phyloP scores from a whole-genome alignment of 2,888 invertebrate species.

The Adela reaumurella region DNA sequence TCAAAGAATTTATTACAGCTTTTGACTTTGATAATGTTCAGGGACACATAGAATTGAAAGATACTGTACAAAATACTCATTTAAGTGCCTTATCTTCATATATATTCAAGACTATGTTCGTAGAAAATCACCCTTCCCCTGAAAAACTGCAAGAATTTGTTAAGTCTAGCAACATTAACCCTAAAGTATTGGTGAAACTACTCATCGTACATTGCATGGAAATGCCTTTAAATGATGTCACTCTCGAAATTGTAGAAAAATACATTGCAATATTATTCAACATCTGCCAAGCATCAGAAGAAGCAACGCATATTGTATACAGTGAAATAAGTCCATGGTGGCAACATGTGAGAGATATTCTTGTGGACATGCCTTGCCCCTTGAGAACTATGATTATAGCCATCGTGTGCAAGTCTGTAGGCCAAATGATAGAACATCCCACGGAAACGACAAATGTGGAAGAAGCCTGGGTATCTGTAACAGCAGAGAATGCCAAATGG shows the following conservation, averaged over 20 bases:
- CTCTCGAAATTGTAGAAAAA: constrained; percentile 61
- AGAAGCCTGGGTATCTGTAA: constrained; percentile 76
- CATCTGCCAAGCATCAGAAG: constrained; percentile 61
- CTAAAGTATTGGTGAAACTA: constrained; percentile 66
- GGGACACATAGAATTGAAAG: constrained; percentile 25
- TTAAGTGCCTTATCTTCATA: constrained; percentile 29
- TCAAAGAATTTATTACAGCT: constrained; percentile 51
- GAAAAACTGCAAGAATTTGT: constrained; percentile 23
- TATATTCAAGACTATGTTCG: constrained; percentile 46
- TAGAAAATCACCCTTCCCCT: constrained; percentile 19
- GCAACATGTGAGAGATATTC: constrained; percentile 68
- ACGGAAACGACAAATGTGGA: constrained; percentile 48
- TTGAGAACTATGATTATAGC: constrained; percentile 78
- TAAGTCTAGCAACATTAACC: constrained; percentile 30
- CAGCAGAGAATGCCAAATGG: constrained; percentile 85
- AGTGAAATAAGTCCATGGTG: constrained; percentile 79
- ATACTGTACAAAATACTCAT: constrained; percentile 26
- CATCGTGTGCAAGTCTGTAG: constrained; percentile 76
- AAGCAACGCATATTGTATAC: constrained; percentile 60
- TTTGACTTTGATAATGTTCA: constrained; percentile 44
- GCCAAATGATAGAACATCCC: constrained; percentile 41
- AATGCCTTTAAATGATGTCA: constrained; percentile 50
- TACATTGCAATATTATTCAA: constrained; percentile 63
- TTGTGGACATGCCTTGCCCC: constrained; percentile 71
- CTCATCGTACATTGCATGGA: constrained; percentile 71